Conservation (phyloP, 2,113 vertebrate species). For the Eleginops maclovinus region DNA sequence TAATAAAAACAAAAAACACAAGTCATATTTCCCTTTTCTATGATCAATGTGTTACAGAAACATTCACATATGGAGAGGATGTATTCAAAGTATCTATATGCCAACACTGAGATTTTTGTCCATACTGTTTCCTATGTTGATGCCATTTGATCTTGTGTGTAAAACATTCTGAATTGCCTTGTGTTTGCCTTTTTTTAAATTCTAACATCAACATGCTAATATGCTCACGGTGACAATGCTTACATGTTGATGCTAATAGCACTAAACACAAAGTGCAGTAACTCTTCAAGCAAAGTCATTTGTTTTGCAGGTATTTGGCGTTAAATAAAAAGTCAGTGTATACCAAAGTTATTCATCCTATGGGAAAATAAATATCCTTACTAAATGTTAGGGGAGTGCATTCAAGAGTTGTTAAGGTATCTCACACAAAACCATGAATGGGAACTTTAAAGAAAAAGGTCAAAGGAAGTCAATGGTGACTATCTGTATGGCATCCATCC, state of each 20-base stretch:
- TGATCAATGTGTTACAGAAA: neutral
- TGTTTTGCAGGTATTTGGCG: neutral
- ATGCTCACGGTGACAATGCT: neutral
- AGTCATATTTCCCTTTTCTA: neutral
- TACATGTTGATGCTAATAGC: neutral
- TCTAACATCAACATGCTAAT: neutral
- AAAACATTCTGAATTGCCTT: neutral
- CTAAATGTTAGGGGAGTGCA: neutral
- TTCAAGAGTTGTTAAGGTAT: too few relatives aligned
- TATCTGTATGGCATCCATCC: too few relatives aligned
- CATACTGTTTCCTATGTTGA: neutral
- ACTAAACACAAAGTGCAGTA: neutral
- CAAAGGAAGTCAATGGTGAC: too few relatives aligned
- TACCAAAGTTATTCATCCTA: too few relatives aligned
- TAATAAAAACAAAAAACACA: neutral
- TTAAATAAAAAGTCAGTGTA: neutral
- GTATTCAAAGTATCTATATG: neutral
- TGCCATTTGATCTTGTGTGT: neutral
- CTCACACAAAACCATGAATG: too few relatives aligned
- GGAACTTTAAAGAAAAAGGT: too few relatives aligned
- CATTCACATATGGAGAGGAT: too few relatives aligned
- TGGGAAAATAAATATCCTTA: neutral
- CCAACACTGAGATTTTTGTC: neutral
- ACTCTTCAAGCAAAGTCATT: neutral
- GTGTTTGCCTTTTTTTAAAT: too few relatives aligned